Percentiles rank a stretch among this genome's conserved stretches.
Evolutionary conservation across 2,113 vertebrate genomes (phyloP).

Genomic region (Menura novaehollandiae): DNA sequence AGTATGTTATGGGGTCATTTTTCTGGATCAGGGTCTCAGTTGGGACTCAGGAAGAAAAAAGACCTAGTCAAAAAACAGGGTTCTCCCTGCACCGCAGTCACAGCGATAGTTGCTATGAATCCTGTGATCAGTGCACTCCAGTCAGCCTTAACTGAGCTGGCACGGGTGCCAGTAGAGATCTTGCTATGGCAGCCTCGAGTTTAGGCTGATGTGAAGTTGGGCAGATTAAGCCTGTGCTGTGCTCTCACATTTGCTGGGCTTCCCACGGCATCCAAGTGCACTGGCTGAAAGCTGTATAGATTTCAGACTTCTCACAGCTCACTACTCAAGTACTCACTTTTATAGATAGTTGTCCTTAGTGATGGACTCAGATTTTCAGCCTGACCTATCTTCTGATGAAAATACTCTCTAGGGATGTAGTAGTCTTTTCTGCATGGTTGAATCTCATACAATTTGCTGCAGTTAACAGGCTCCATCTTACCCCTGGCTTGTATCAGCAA

Average conservation of each 20-base stretch:
- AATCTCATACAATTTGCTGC: neutral
- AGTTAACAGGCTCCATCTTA: neutral
- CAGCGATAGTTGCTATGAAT: neutral
- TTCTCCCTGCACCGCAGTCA: neutral
- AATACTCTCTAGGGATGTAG: neutral
- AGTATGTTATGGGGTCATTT: neutral
- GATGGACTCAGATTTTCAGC: neutral
- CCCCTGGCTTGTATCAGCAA: neutral
- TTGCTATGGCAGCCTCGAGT: neutral
- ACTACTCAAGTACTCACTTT: neutral
- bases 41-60: neutral
- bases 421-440: neutral
- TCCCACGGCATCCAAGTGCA: fast-evolving
- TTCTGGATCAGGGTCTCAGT: neutral
- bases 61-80: fast-evolving
- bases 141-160: neutral
- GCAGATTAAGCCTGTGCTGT: neutral
- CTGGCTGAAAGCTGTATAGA: neutral
- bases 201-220: neutral
- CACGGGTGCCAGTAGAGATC: neutral
- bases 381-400: neutral
- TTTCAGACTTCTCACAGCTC: neutral
- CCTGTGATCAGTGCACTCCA: neutral
- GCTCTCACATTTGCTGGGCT: neutral
- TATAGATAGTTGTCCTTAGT: neutral